A percentile compares a stretch with the other conserved stretches of the same genome.
Evolutionary conservation across 2,797 vertebrate species (phyloP).

Genomic region (Siniperca undulata): DNA sequence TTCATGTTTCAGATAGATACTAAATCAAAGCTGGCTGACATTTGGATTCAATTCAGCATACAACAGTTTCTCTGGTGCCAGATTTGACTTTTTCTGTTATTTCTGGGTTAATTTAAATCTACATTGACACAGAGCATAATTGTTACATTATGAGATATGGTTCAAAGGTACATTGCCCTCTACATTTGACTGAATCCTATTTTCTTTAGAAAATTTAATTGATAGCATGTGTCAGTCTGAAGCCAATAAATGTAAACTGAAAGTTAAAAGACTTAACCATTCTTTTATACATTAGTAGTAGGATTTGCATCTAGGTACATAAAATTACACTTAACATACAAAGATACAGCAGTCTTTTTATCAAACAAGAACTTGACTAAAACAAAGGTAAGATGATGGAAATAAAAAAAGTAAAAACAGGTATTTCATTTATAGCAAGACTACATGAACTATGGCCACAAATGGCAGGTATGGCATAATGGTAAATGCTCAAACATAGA

Average conservation of each 20-base stretch:
- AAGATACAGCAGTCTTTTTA: background rate
- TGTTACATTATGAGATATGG: background rate
- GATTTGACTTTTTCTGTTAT: background rate
- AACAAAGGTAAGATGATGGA: background rate
- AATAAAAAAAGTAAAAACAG: background rate
- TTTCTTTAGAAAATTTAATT: background rate
- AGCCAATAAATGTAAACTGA: background rate
- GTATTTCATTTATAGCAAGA: background rate
- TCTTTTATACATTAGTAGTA: background rate
- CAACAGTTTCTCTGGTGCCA: background rate
- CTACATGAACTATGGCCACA: too few species aligned
- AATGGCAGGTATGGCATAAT: background rate
- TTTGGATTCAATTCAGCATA: conserved; percentile 37
- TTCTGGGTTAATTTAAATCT: background rate
- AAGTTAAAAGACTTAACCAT: background rate
- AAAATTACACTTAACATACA: background rate
- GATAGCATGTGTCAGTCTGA: background rate
- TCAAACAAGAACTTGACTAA: background rate
- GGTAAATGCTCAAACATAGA: background rate
- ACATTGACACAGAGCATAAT: background rate
- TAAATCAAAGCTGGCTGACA: conserved; percentile 23
- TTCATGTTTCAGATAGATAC: conserved; percentile 44
- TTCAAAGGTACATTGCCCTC: background rate
- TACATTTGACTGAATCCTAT: background rate
- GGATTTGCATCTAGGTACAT: background rate